Percentiles rank a stretch among this genome's conserved stretches.
phyloP scores from a whole-genome alignment of 1,140 invertebrate species.

The Diploscapter pachys region DNA sequence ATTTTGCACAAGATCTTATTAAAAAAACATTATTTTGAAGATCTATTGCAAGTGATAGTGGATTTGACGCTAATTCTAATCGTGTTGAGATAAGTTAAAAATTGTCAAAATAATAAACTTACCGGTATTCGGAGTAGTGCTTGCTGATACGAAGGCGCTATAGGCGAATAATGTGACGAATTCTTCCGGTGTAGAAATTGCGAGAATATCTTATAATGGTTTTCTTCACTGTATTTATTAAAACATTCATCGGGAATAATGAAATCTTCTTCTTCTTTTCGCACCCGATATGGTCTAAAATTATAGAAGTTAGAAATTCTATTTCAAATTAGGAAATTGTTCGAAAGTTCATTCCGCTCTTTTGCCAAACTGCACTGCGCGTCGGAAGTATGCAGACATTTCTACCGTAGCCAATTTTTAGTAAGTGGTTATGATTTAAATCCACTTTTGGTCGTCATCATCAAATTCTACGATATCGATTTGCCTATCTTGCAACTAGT shows the following conservation, averaged over 20 bases:
- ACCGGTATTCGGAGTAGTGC: constrained; percentile 55
- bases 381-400: not conserved
- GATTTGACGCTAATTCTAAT: no score
- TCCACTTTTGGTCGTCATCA: not conserved
- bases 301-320: not conserved
- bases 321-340: not conserved
- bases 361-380: not conserved
- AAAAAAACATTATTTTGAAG: no score
- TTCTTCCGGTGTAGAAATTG: constrained; percentile 58
- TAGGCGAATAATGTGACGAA: constrained; percentile 57
- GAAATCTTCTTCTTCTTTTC: constrained; percentile 19
- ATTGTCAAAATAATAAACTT: constrained; percentile 4
- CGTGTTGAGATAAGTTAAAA: no score
- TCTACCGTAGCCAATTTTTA: not conserved
- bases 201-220: constrained; percentile 53
- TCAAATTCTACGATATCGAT: not conserved
- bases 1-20: no score
- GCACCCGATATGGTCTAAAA: constrained; percentile 16
- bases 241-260: constrained; percentile 37
- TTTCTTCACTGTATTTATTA: constrained; percentile 40
- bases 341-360: no score
- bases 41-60: no score
- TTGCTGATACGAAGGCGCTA: constrained; percentile 57
- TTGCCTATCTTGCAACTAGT: no score
- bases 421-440: not conserved